These are phyloP conservation scores for Mactromeris polynyma DNA, from an alignment of 2,888 invertebrate genomes.

Conservation along the genomic window DNA sequence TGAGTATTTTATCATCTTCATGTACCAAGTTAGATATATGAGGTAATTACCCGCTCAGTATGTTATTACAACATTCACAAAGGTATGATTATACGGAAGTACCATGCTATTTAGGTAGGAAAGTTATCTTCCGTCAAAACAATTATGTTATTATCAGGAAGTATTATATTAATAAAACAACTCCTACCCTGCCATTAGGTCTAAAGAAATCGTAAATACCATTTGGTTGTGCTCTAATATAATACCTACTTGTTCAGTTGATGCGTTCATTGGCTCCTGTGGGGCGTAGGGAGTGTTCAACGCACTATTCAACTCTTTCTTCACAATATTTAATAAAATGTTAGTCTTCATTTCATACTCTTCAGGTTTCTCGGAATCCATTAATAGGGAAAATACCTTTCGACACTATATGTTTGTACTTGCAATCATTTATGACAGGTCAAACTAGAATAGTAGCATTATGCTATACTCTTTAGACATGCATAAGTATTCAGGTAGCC, in stretches of 20 bases:
- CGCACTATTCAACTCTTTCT: too few relatives aligned
- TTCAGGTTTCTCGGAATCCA: too few relatives aligned
- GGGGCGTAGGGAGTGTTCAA: background rate
- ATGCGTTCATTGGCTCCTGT: background rate
- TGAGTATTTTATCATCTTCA: background rate
- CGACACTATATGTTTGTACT: too few relatives aligned
- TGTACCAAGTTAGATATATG: background rate
- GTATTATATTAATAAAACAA: background rate
- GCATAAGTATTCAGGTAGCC: too few relatives aligned
- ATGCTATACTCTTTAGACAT: too few relatives aligned
- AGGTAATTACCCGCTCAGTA: background rate
- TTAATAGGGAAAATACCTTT: too few relatives aligned
- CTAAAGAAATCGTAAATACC: background rate
- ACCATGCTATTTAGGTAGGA: background rate
- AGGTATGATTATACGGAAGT: background rate
- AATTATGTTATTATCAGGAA: background rate
- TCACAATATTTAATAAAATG: too few relatives aligned
- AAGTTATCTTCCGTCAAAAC: background rate
- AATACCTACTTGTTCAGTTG: background rate
- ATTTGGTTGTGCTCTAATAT: background rate
- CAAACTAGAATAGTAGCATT: too few relatives aligned
- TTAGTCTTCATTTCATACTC: too few relatives aligned
- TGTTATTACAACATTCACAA: background rate
- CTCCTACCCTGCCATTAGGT: background rate
- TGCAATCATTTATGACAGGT: too few relatives aligned